Percentiles rank a stretch among this genome's conserved stretches.
phyloP scores from a whole-genome alignment of 64 coral and sea anemone genomes.

The Catalaphyllia jardinei region DNA sequence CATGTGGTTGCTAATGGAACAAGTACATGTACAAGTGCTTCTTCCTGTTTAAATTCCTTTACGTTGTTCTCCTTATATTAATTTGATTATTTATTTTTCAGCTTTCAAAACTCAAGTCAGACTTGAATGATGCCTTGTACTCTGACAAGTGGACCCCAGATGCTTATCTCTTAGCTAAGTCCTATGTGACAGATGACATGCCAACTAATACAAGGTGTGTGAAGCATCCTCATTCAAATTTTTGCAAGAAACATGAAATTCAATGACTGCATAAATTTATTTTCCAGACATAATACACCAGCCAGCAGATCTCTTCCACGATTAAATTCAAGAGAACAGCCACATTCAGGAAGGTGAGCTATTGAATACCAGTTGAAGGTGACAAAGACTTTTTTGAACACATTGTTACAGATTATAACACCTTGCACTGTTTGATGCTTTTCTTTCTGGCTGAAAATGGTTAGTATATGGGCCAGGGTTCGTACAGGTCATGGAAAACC shows the following conservation, averaged over 20 bases:
- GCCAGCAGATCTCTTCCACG: constrained; percentile 29
- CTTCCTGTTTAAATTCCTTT: neutral
- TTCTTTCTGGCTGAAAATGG: too few species aligned
- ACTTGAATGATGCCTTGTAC: constrained; percentile 72
- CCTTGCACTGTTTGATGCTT: too few species aligned
- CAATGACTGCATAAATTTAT: neutral
- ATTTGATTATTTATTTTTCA: neutral
- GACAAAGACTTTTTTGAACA: too few species aligned
- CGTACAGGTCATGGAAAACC: too few species aligned
- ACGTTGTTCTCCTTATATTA: neutral
- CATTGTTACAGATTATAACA: too few species aligned
- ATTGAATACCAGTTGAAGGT: neutral
- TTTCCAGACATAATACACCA: constrained; percentile 38
- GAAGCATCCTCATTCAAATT: neutral
- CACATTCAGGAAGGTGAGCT: constrained; percentile 22
- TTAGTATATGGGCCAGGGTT: too few species aligned
- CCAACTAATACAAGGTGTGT: constrained; percentile 44
- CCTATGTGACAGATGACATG: constrained; percentile 36
- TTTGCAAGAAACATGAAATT: neutral
- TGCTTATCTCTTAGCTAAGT: constrained; percentile 60
- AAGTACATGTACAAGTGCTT: too few species aligned
- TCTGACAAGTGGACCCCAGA: constrained; percentile 66
- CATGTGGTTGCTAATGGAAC: too few species aligned
- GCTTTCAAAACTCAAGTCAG: constrained; percentile 70
- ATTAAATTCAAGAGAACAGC: constrained; percentile 37